Conservation (phyloP, 2,797 vertebrate species). For the Kryptopterus vitreolus region DNA sequence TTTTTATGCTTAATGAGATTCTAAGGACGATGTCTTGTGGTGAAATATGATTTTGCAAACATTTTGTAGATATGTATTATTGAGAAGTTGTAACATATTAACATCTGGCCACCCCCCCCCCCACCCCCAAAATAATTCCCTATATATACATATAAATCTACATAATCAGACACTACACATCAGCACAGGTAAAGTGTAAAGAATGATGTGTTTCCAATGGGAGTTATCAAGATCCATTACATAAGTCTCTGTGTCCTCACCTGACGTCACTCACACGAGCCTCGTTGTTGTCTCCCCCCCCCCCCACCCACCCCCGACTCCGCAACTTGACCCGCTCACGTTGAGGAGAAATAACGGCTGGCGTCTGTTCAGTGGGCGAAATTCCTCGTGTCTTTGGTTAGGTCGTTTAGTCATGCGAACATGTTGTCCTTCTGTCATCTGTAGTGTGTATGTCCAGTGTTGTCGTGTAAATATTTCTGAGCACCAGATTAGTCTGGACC, state of each 20-base stretch:
- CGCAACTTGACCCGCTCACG: not conserved
- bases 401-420: not conserved
- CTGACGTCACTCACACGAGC: not conserved
- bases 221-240: not conserved
- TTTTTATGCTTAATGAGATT: not conserved
- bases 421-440: not conserved
- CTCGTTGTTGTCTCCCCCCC: not conserved
- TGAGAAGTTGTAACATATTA: not conserved
- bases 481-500: not conserved
- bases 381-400: not conserved
- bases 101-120: not conserved
- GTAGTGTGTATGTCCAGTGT: not conserved
- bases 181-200: not conserved
- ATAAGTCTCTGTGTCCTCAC: not conserved
- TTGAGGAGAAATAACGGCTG: not conserved
- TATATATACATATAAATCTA: no score
- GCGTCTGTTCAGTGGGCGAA: not conserved
- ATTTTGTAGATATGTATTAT: not conserved
- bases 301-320: no score
- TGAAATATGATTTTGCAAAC: no score
- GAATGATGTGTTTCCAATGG: no score
- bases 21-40: not conserved
- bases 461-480: not conserved
- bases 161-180: no score
- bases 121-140: no score